These are phyloP conservation scores for Hecatera dysodea DNA, from an alignment of 2,888 invertebrate genomes.

Conservation along the genomic window DNA sequence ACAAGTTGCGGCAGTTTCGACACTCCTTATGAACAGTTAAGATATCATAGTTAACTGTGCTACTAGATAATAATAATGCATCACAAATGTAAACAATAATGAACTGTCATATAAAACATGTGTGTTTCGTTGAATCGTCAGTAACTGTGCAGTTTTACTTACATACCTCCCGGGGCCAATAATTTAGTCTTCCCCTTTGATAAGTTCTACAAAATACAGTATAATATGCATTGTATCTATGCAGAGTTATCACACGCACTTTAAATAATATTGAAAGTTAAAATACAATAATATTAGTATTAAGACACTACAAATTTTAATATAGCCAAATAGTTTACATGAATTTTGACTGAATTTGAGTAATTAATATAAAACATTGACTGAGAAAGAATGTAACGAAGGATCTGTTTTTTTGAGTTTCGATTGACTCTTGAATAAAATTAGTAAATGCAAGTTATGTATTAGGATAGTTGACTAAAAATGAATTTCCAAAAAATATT, in stretches of 20 bases:
- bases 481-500: no score
- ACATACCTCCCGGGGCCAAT: constrained; percentile 80
- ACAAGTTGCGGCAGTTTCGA: constrained; percentile 40
- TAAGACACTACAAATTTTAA: constrained; percentile 39
- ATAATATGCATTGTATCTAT: constrained; percentile 11
- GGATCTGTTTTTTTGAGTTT: constrained; percentile 37
- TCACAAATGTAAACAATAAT: constrained; percentile 27
- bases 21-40: constrained; percentile 11
- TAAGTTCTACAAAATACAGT: constrained; percentile 37
- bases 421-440: not conserved
- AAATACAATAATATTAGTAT: constrained; percentile 32
- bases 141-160: constrained; percentile 33
- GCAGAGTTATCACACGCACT: constrained; percentile 44
- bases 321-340: constrained; percentile 26
- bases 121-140: constrained; percentile 29
- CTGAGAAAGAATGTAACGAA: constrained; percentile 12
- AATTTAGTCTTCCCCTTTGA: constrained; percentile 79
- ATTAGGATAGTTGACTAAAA: no score
- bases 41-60: constrained; percentile 34
- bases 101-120: constrained; percentile 39
- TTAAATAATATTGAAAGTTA: not conserved
- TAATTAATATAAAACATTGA: constrained; percentile 20
- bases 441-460: not conserved
- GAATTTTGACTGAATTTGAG: constrained; percentile 33
- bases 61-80: constrained; percentile 44